Base-by-base conservation (phyloP, 2,113 vertebrate species). In the Corydoras sp. region DNA sequence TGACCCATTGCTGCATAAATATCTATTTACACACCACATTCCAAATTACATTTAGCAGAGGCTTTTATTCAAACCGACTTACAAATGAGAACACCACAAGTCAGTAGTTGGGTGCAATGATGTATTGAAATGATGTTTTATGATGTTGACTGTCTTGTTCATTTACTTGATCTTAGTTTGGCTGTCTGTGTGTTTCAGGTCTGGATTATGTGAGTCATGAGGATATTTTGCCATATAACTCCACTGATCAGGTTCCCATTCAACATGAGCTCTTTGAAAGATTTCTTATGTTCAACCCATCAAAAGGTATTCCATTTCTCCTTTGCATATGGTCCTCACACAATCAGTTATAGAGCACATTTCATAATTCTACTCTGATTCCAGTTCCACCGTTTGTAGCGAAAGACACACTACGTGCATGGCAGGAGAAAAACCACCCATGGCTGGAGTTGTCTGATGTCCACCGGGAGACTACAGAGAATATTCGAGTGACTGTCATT, bases 381-480 rank as follows among this genome's bases (percentile, higher is more conserved):
- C 0, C 80, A 88, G 90, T 85, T 60, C 92, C 93, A 58, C 90
- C 91, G 9, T 94, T 95, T 84, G 81, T 89, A 77, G 91, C 93
- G 2, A 86, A 91, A 71, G 93, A 95, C 58, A 93, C 92, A 0
- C 81, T 95, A 31, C 88, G 89, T 73, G 92, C 93, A 0, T 95
- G 93, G 93, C 93, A 95, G 81, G 92, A 94, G 79, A 95, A 92
- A 83, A 95, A 94, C 80, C 93, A 95, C 71, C 93, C 91, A 2
- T 95, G 93, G 93, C 82, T 95, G 24, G 93, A 95, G 83, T 87
- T 95, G 18, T 95, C 93, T 0, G 93, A 94, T 1, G 93, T 95
- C 62, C 93, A 95, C 80, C 86, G 92, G 29, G 93, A 95, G 81
- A 95, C 93, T 18, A 95, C 93, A 0, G 93, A 95, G 83, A 93